Percentiles rank a stretch among this genome's conserved stretches.
Conservation (phyloP, 1,140 invertebrate genomes). For the Conus betulinus region DNA sequence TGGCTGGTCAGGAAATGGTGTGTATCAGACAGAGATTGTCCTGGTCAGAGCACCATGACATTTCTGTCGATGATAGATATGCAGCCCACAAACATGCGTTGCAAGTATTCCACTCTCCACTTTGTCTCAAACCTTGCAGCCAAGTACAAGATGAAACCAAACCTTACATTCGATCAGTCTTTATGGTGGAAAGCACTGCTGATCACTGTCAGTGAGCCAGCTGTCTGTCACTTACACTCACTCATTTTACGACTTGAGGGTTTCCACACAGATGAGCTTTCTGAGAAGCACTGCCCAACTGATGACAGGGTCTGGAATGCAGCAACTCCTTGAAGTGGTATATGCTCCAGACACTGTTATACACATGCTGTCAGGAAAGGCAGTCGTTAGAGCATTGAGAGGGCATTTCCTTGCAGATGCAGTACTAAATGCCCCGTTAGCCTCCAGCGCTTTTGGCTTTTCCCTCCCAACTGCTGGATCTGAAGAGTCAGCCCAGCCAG, state of each 20-base stretch:
- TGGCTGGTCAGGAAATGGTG: too few species aligned
- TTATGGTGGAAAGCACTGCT: slow-evolving; percentile 53
- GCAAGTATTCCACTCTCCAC: slow-evolving; percentile 57
- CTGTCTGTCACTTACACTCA: background rate
- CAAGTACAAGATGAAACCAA: slow-evolving; percentile 41
- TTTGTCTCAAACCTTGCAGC: slow-evolving; percentile 49
- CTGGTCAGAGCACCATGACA: slow-evolving; percentile 24
- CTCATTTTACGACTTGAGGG: slow-evolving; percentile 31
- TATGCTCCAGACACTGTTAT: slow-evolving; percentile 54
- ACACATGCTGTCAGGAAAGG: background rate
- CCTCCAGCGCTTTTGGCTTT: slow-evolving; percentile 1
- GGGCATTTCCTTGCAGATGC: background rate
- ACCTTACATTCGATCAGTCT: slow-evolving; percentile 61
- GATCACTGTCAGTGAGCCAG: slow-evolving; percentile 33
- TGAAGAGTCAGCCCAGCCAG: background rate
- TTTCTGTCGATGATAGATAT: slow-evolving; percentile 56
- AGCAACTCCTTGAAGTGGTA: slow-evolving; percentile 42
- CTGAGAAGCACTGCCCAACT: slow-evolving; percentile 48
- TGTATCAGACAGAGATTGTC: too few species aligned
- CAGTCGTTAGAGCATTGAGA: background rate
- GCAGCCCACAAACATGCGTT: slow-evolving; percentile 56
- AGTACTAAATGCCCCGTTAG: background rate
- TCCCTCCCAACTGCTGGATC: background rate
- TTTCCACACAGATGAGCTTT: slow-evolving; percentile 53
- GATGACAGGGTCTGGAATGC: slow-evolving; percentile 49